Evolutionary conservation across 2,797 vertebrate species (phyloP).

Genomic region (Euphonia xanthogaster): DNA sequence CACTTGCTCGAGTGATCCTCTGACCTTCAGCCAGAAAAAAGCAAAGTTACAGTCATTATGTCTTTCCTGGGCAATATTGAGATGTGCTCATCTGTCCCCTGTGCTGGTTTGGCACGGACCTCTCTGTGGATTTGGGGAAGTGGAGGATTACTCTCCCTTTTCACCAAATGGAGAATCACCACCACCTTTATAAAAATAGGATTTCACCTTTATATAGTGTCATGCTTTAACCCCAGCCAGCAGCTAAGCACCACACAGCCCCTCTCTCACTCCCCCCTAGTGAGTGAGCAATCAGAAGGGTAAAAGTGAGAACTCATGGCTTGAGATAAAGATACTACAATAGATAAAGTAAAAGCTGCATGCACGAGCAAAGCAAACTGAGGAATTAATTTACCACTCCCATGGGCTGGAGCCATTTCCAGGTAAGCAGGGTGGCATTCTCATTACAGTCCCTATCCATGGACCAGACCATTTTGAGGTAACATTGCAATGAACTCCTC

Average conservation of each 20-base stretch:
- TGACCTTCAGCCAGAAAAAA: neutral
- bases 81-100: neutral
- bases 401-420: neutral
- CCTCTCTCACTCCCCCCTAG: neutral
- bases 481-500: neutral
- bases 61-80: neutral
- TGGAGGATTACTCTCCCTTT: neutral
- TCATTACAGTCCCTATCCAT: neutral
- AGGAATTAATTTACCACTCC: neutral
- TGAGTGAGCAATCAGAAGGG: neutral
- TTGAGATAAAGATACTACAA: neutral
- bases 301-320: neutral
- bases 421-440: neutral
- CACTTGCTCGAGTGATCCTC: neutral
- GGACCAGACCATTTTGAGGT: neutral
- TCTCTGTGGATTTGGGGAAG: fast-evolving
- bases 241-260: neutral
- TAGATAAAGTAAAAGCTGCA: neutral
- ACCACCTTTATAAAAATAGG: neutral
- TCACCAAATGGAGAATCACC: neutral
- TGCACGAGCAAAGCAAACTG: neutral
- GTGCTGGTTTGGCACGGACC: neutral
- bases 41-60: neutral
- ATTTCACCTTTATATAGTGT: neutral
- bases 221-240: neutral